Percentiles rank a stretch among this genome's conserved stretches.
Conservation (phyloP, 2,888 invertebrate genomes). For the Sipha maydis region DNA sequence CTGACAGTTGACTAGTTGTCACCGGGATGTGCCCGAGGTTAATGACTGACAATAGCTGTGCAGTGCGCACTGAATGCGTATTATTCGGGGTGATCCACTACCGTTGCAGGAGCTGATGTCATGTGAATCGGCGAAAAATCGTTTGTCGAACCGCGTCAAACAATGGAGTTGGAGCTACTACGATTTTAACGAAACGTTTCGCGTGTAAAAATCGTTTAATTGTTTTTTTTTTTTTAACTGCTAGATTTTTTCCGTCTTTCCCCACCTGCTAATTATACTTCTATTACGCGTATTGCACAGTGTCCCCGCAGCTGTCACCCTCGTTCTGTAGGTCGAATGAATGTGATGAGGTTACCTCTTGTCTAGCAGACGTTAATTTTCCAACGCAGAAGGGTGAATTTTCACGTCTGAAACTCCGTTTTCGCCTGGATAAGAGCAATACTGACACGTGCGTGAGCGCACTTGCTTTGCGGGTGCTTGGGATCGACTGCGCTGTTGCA, state of each 20-base stretch:
- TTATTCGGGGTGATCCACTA: neutral
- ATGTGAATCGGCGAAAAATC: constrained; percentile 47
- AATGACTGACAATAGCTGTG: constrained; percentile 26
- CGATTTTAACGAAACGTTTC: constrained; percentile 11
- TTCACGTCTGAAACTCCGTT: neutral
- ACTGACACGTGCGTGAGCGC: too few relatives aligned
- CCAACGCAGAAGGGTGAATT: too few relatives aligned
- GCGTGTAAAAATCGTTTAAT: neutral
- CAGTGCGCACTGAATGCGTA: neutral
- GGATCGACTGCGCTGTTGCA: neutral
- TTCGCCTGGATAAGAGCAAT: neutral
- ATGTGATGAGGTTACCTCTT: neutral
- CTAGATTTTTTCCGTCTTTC: neutral
- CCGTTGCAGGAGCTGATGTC: neutral
- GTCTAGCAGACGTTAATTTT: neutral
- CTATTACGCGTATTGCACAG: neutral
- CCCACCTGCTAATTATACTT: neutral
- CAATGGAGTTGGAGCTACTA: constrained; percentile 21
- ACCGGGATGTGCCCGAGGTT: constrained; percentile 21
- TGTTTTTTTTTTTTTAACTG: neutral
- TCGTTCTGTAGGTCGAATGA: neutral
- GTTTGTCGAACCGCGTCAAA: constrained; percentile 47
- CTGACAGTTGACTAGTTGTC: neutral
- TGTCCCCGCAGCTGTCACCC: neutral
- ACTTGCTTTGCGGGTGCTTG: neutral